Conservation (phyloP, 1,140 invertebrate genomes). For the Philopotamus ludificatus region DNA sequence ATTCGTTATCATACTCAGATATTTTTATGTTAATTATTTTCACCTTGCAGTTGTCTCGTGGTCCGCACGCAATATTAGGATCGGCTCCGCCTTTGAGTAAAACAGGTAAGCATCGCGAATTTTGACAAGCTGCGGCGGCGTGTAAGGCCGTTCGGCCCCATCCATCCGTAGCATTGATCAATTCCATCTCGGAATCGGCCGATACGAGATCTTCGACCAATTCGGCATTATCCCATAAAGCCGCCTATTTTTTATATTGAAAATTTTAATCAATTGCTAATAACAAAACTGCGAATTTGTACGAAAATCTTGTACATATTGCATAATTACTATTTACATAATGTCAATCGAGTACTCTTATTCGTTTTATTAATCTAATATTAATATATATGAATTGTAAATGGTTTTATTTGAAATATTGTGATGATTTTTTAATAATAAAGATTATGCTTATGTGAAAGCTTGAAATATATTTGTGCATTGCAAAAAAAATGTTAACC, state of each 20-base stretch:
- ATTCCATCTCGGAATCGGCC: conserved; percentile 66
- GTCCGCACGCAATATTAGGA: conserved; percentile 68
- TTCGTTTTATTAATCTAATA: no score
- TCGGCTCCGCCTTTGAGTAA: conserved; percentile 73
- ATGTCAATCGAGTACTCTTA: no score
- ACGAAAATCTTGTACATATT: no score
- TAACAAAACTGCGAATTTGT: no score
- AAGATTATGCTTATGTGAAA: no score
- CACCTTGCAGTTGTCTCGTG: conserved; percentile 62
- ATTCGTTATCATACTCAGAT: no score
- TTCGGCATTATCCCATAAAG: conserved; percentile 89
- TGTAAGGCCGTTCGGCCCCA: conserved; percentile 81
- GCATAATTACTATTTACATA: no score
- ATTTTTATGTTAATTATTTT: no score
- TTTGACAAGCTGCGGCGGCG: conserved; percentile 84
- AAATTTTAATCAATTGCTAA: no score
- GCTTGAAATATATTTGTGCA: background rate
- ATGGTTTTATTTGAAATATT: background rate
- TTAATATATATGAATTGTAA: background rate
- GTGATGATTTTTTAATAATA: background rate
- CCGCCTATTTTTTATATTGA: conserved; percentile 72
- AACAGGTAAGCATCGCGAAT: conserved; percentile 75
- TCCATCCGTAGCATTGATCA: conserved; percentile 72
- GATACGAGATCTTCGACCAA: conserved; percentile 78
- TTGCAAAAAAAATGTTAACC: conserved; percentile 55